Conservation (phyloP, 2,797 vertebrate species). For the Kryptolebias ocellatus region DNA sequence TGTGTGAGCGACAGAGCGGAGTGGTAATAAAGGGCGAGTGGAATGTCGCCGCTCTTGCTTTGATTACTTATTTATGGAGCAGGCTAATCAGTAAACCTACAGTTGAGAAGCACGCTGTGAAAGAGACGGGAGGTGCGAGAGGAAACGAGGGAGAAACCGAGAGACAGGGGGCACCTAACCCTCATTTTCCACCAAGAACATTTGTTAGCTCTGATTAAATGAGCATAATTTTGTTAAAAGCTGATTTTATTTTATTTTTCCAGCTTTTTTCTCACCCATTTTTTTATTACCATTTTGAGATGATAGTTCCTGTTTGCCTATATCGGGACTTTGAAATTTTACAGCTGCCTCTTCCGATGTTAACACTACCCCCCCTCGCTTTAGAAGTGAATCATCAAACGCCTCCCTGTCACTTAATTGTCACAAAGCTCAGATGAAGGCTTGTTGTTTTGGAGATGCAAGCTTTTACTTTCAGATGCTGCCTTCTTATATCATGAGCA, state of each 20-base stretch:
- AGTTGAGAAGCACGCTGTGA: slow-evolving; percentile 60
- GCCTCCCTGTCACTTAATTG: slow-evolving; percentile 46
- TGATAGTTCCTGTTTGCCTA: slow-evolving; percentile 45
- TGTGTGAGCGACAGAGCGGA: slow-evolving; percentile 14
- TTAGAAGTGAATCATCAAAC: slow-evolving; percentile 47
- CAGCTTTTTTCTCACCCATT: not conserved
- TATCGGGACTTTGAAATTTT: slow-evolving; percentile 20
- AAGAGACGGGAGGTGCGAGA: slow-evolving; percentile 31
- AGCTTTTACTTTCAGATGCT: slow-evolving; percentile 3
- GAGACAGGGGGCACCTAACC: slow-evolving; percentile 28
- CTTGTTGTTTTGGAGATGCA: not conserved
- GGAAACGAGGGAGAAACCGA: slow-evolving; percentile 32
- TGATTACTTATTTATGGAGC: slow-evolving; percentile 78
- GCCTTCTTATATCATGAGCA: not conserved
- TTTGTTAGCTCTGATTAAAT: slow-evolving; percentile 44
- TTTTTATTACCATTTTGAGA: slow-evolving; percentile 12
- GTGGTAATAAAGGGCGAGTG: slow-evolving; percentile 54
- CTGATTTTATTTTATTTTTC: not conserved
- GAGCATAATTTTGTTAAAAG: slow-evolving; percentile 23
- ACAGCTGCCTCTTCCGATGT: slow-evolving; percentile 27
- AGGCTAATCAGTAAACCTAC: slow-evolving; percentile 75
- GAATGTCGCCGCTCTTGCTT: slow-evolving; percentile 59
- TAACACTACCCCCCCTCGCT: slow-evolving; percentile 32
- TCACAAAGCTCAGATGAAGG: slow-evolving; percentile 19
- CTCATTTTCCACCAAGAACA: slow-evolving; percentile 37